Conservation (phyloP, 2,888 invertebrate species). For the Drosophila kokeensis region DNA sequence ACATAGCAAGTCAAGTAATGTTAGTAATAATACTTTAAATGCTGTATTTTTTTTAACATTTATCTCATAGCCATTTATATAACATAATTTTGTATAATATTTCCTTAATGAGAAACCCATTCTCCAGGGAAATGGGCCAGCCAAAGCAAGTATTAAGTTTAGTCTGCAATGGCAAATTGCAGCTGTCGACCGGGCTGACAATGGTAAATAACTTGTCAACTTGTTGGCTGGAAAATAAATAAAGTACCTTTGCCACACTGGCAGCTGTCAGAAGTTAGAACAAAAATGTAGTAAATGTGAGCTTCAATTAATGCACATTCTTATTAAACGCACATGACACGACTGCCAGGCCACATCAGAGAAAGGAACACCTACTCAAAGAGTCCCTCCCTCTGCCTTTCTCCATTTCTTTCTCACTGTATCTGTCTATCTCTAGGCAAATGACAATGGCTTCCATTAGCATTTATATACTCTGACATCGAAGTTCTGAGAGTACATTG, state of each 20-base stretch:
- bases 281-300: constrained; percentile 5
- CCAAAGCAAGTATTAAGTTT: neutral
- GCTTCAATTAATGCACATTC: constrained; percentile 66
- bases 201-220: constrained; percentile 56
- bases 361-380: constrained; percentile 21
- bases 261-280: constrained; percentile 65
- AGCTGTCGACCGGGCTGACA: constrained; percentile 33
- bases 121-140: neutral
- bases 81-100: neutral
- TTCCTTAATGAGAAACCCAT: accelerated
- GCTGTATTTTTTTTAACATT: neutral
- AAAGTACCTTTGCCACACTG: constrained; percentile 57
- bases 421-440: constrained; percentile 7
- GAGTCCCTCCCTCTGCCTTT: neutral
- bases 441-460: constrained; percentile 75
- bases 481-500: neutral
- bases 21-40: neutral
- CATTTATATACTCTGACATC: constrained; percentile 6
- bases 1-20: neutral
- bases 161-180: constrained; percentile 11
- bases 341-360: constrained; percentile 38
- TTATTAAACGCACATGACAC: constrained; percentile 65
- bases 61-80: neutral
- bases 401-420: neutral
- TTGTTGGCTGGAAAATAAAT: constrained; percentile 44